Percentiles rank a stretch among this genome's conserved stretches.
These are phyloP conservation scores for Lithobates pipiens DNA, from an alignment of 2,797 vertebrate species.

Conservation along the genomic window DNA sequence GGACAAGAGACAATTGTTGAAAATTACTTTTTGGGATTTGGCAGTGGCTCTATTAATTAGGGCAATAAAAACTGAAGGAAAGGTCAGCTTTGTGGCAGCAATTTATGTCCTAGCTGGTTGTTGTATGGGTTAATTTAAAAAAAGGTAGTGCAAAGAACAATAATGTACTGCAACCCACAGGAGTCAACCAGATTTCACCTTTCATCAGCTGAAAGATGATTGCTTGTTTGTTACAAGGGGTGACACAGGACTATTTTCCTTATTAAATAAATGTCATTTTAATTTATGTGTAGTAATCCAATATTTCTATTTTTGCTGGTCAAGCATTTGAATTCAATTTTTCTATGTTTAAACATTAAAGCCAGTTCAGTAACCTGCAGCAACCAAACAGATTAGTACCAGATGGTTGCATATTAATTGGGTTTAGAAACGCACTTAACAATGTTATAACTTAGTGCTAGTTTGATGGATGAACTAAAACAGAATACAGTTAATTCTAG, in stretches of 20 bases:
- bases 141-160: neutral
- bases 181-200: neutral
- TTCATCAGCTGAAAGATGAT: neutral
- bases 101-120: constrained; percentile 24
- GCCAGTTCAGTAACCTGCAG: too few species aligned
- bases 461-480: too few species aligned
- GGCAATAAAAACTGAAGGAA: constrained; percentile 40
- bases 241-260: neutral
- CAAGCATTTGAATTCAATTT: too few species aligned
- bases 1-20: constrained; percentile 71
- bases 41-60: constrained; percentile 48
- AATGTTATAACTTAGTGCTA: too few species aligned
- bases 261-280: too few species aligned
- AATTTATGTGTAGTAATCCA: neutral
- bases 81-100: constrained; percentile 20
- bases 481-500: too few species aligned
- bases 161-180: neutral
- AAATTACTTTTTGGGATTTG: constrained; percentile 62
- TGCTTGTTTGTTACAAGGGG: neutral
- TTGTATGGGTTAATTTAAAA: constrained; percentile 9
- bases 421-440: too few species aligned
- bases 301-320: neutral
- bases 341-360: too few species aligned
- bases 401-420: too few species aligned
- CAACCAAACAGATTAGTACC: too few species aligned